A percentile compares a stretch with the other conserved stretches of the same genome.
phyloP scores from a whole-genome alignment of 2,113 vertebrate species.

The Raja brachyura region DNA sequence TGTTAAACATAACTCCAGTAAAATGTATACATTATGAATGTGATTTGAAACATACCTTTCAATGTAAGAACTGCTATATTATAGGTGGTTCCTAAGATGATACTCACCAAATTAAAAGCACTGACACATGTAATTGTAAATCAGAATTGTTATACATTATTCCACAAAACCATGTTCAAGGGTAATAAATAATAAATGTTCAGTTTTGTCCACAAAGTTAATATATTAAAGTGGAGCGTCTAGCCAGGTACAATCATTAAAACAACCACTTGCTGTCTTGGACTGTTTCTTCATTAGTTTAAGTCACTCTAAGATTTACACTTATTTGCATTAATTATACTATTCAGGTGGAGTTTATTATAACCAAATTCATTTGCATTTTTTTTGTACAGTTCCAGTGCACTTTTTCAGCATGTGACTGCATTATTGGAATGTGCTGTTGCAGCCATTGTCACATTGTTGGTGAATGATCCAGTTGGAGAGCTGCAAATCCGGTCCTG shows the following conservation, averaged over 20 bases:
- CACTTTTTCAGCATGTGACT: slow-evolving; percentile 80
- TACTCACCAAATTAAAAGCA: no score
- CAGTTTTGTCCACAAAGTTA: no score
- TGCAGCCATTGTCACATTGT: slow-evolving; percentile 72
- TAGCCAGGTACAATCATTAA: not conserved
- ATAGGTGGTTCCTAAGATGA: no score
- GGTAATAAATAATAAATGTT: no score
- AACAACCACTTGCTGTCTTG: not conserved
- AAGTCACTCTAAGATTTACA: not conserved
- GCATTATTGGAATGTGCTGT: slow-evolving; percentile 77
- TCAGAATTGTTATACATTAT: no score
- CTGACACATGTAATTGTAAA: no score
- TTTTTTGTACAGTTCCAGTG: slow-evolving; percentile 68
- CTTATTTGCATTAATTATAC: not conserved
- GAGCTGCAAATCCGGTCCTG: slow-evolving; percentile 76
- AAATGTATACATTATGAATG: no score
- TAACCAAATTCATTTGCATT: not conserved
- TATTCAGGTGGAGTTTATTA: not conserved
- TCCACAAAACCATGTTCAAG: no score
- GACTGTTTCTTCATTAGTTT: not conserved
- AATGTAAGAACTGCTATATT: no score
- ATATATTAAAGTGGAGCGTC: no score
- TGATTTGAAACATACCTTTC: no score
- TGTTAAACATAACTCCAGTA: no score
- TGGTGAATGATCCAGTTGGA: slow-evolving; percentile 77